Conservation (phyloP, 1,140 invertebrate genomes). For the Antheraea pernyi region DNA sequence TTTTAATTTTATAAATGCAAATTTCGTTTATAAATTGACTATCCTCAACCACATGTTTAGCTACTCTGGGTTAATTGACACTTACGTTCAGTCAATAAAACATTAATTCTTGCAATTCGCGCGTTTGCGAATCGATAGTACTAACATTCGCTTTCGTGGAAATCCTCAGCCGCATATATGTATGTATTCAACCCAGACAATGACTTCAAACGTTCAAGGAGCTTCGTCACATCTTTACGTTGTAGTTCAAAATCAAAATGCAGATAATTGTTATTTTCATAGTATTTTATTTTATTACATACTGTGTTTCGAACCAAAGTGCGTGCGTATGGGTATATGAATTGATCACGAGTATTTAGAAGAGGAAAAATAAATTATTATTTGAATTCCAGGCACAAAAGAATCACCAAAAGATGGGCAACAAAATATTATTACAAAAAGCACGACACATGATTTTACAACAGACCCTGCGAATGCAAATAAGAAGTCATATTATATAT, state of each 20-base stretch:
- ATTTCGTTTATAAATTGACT: too few species aligned
- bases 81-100: background rate
- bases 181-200: background rate
- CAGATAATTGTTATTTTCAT: constrained; percentile 2
- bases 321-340: background rate
- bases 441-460: background rate
- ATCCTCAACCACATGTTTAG: too few species aligned
- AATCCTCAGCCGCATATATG: background rate
- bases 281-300: background rate
- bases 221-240: background rate
- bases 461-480: constrained; percentile 15
- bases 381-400: constrained; percentile 1
- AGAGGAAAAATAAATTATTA: background rate
- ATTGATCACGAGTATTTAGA: background rate
- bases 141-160: background rate
- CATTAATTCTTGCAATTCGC: background rate
- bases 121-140: background rate
- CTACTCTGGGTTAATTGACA: too few species aligned
- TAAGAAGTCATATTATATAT: constrained; percentile 39
- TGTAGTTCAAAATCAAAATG: background rate
- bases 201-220: background rate
- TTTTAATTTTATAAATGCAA: too few species aligned
- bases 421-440: background rate
- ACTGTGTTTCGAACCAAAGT: background rate
- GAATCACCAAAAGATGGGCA: background rate